Evolutionary conservation across 2,113 vertebrate genomes (phyloP), one percentile per base, ranked within the genome.

Genomic region (Tringa solitaria): DNA sequence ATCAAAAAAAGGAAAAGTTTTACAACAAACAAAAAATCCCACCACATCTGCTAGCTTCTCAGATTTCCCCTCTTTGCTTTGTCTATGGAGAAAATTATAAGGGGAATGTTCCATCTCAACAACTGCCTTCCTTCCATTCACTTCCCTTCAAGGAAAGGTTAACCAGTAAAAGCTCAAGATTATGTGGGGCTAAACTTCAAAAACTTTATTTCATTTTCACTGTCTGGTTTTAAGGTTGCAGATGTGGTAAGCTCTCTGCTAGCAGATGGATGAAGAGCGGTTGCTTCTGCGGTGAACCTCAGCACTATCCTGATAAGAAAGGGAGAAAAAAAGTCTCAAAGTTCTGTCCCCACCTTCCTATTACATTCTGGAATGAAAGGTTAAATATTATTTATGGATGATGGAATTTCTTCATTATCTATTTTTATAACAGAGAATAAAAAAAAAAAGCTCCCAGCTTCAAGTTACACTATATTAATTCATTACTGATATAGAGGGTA

Each of bases 11-110:
- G 2, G 2, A 19, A 78, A n/a, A 41, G n/a, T 19, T 32, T 48
- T 16, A 21, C 81, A 76, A 21, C 8, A 57, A 23, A 19, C 12
- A 30, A 12, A 39, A 2, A 1, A 0, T 6, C 6, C 5, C 10
- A 51, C 3, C 19, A 51, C 22, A 26, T 17, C 24, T 45, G 9
- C 26, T 56, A 46, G 41, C 9, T 79, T 41, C 35, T 30, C 8
- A 70, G 14, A 22, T 84, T 63, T 84, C 8, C 4, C 5, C 15
- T 51, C 8, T 67, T 74, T 70, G 17, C 13, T 50, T 78, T 87
- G 20, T 50, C n/a, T 54, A 3, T 46, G 39, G 20, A 77, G 32
- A 87, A 78, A 70, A 57, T 9, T 79, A 22, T 4, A 64, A 48
- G 2, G 1, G 6, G 10, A 75, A 43, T 4, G 5, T 61, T 72